Evolutionary conservation across 2,888 invertebrate species (phyloP).

Genomic region (Tubulanus polymorphus): DNA sequence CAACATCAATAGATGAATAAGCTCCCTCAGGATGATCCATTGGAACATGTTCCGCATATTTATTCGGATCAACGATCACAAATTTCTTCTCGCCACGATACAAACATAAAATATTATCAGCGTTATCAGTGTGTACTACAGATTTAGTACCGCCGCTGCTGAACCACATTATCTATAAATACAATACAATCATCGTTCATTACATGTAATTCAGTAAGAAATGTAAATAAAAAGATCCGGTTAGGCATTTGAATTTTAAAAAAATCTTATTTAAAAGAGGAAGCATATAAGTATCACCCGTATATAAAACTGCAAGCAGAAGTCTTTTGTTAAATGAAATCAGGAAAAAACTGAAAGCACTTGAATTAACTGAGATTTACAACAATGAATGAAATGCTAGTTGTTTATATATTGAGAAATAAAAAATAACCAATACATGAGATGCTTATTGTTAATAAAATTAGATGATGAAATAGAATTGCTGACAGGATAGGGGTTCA

Average conservation of each 20-base stretch:
- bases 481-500: too few species aligned
- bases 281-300: not conserved
- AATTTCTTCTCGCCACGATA: constrained; percentile 27
- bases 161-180: constrained; percentile 29
- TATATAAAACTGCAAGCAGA: too few species aligned
- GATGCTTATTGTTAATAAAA: too few species aligned
- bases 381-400: too few species aligned
- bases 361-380: too few species aligned
- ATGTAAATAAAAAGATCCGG: not conserved
- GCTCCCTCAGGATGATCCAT: constrained; percentile 42
- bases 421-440: too few species aligned
- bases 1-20: constrained; percentile 48
- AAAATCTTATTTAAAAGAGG: not conserved
- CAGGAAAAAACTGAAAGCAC: too few species aligned
- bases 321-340: too few species aligned
- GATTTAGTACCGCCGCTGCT: constrained; percentile 37
- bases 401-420: too few species aligned
- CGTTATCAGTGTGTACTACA: constrained; percentile 32
- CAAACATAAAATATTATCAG: constrained; percentile 35
- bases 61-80: constrained; percentile 26
- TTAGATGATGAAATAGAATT: too few species aligned
- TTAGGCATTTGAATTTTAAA: not conserved
- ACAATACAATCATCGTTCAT: not conserved
- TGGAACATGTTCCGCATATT: constrained; percentile 29
- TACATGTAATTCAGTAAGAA: not conserved